phyloP scores from a whole-genome alignment of 2,113 vertebrate species.

The Pachypanchax playfairii region DNA sequence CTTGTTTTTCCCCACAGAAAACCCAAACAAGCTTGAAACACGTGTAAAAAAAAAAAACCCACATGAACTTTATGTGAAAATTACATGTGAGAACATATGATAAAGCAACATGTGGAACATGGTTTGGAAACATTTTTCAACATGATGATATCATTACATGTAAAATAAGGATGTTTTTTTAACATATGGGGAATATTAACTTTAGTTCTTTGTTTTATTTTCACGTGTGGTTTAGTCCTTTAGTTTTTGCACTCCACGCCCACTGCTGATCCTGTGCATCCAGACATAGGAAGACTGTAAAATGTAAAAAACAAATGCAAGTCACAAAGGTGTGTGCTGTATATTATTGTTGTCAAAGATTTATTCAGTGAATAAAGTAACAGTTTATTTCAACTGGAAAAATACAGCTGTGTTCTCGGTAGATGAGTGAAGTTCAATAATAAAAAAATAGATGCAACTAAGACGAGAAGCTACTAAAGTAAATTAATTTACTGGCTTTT shows the following conservation, averaged over 20 bases:
- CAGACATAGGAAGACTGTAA: constrained; percentile 15
- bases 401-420: constrained; percentile 33
- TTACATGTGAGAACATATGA: too few relatives aligned
- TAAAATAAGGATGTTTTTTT: too few relatives aligned
- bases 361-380: constrained; percentile 60
- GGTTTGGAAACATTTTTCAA: too few relatives aligned
- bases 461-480: constrained; percentile 22
- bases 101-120: too few relatives aligned
- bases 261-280: constrained; percentile 21
- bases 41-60: too few relatives aligned
- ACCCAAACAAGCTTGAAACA: too few relatives aligned
- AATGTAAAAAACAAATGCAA: constrained; percentile 13
- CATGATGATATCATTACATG: too few relatives aligned
- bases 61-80: too few relatives aligned
- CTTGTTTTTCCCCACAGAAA: too few relatives aligned
- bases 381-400: constrained; percentile 26
- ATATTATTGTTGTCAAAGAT: constrained; percentile 58
- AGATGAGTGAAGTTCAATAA: constrained; percentile 15
- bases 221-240: neutral
- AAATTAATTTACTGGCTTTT: constrained; percentile 36
- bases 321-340: constrained; percentile 26
- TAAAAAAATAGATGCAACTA: constrained; percentile 1
- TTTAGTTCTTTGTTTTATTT: too few relatives aligned
- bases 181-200: too few relatives aligned
- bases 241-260: neutral